Base-by-base conservation (phyloP, 2,888 invertebrate species). In the Drosophila setosimentum region DNA sequence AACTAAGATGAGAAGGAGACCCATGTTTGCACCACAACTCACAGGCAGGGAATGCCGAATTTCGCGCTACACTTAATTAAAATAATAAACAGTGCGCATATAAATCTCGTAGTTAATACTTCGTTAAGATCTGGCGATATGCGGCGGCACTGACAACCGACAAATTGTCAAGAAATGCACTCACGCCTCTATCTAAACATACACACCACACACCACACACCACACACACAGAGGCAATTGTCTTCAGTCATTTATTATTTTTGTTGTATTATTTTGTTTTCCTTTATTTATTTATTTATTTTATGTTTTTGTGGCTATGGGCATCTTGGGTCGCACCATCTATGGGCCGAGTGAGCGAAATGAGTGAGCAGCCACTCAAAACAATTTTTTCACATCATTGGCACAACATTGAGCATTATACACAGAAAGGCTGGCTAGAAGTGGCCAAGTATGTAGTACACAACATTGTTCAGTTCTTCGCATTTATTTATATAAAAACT, bases 401-500 rank as follows among this genome's bases (percentile, higher is more conserved):
- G 83, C 80, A 84, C 84, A 80, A 72, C 72, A 76, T 73, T 54
- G 18, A 55, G 27, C 27, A 54, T 18, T 37, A n/a, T 37, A 13
- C n/a, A 35, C 53, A 48, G 57, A 74, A 79, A 71, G 66, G 35
- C 73, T 68, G 79, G 35, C 48, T 54, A 40, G 33, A 60, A 66
- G 78, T 62, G 59, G 61, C 55, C 50, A 60, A 42, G 58, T 59
- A 66, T 77, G 79, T 76, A 54, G 73, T 67, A 67, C 84, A 76
- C 66, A 81, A 75, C 82, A 89, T 89, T 89, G 88, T 84, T 82
- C 83, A 63, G 68, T n/a, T 49, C 32, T 69, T 50, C 72, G 64
- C 69, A 80, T 89, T 87, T 86, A 86, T 86, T 86, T 89, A 86
- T 86, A 86, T 89, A 80, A 87, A 87, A 78, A 74, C 81, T 88